A percentile compares a stretch with the other conserved stretches of the same genome.
Conservation (phyloP, 2,888 invertebrate species). For the Pterostichus madidus region DNA sequence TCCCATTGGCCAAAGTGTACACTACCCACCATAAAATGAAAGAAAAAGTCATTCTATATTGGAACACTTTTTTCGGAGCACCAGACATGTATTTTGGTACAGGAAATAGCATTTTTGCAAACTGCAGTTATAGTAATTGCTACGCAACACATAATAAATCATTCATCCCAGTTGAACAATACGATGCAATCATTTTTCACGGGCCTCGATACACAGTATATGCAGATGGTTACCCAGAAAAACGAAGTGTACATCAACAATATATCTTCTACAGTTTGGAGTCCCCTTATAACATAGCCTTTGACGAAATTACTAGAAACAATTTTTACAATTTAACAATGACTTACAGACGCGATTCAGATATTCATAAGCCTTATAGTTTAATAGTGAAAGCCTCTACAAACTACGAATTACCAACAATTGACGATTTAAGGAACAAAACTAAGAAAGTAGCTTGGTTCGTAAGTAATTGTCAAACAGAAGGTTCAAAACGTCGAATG, state of each 20-base stretch:
- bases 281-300: constrained; percentile 36
- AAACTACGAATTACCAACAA: constrained; percentile 69
- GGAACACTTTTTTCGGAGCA: constrained; percentile 55
- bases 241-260: constrained; percentile 39
- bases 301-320: constrained; percentile 6
- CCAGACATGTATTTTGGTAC: constrained; percentile 40
- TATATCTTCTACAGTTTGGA: constrained; percentile 58
- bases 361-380: constrained; percentile 76
- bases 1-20: constrained; percentile 26
- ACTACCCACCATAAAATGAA: constrained; percentile 5
- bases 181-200: constrained; percentile 55
- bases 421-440: constrained; percentile 72
- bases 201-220: constrained; percentile 14
- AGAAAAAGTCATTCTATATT: constrained; percentile 46
- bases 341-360: constrained; percentile 79
- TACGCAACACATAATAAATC: constrained; percentile 48
- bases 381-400: constrained; percentile 68
- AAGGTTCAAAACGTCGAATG: constrained; percentile 76
- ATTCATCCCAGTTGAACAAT: constrained; percentile 16
- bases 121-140: constrained; percentile 40
- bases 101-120: constrained; percentile 40
- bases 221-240: constrained; percentile 14
- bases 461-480: constrained; percentile 71
- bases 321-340: constrained; percentile 80
- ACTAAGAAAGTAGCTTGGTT: constrained; percentile 80